Percentiles rank a stretch among this genome's conserved stretches.
Evolutionary conservation across 1,140 invertebrate species (phyloP).

Genomic region (Drosophila tropicalis): DNA sequence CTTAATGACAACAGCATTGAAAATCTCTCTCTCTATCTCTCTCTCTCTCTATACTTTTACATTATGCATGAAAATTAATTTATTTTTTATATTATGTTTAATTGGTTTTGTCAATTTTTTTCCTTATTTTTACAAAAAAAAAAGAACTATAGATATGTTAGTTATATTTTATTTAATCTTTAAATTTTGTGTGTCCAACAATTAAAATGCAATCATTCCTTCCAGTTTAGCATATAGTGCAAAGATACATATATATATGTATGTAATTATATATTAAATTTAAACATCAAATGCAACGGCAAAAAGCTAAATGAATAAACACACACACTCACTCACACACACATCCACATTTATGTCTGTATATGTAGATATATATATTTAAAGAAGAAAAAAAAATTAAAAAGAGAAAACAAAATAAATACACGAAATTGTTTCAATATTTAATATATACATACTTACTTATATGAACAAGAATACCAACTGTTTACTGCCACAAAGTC

Average conservation of each 20-base stretch:
- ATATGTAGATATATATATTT: not conserved
- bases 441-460: not conserved
- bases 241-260: too few relatives aligned
- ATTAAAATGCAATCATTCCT: conserved; percentile 77
- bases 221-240: conserved; percentile 75
- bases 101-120: conserved; percentile 34
- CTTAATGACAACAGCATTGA: too few relatives aligned
- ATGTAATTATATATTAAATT: conserved; percentile 71
- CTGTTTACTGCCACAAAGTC: conserved; percentile 11
- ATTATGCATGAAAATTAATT: not conserved
- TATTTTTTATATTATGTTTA: conserved; percentile 43
- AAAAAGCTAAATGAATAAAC: not conserved
- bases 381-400: not conserved
- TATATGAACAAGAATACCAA: not conserved
- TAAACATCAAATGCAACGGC: conserved; percentile 36
- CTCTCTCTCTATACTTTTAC: too few relatives aligned
- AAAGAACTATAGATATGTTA: conserved; percentile 16
- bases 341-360: conserved; percentile 5
- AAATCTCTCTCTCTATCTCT: too few relatives aligned
- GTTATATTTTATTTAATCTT: conserved; percentile 47
- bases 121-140: conserved; percentile 14
- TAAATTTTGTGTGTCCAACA: conserved; percentile 67
- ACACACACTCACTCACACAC: not conserved
- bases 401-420: not conserved
- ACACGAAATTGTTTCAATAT: conserved; percentile 8